Evolutionary conservation across 37 sponge, comb jelly and placozoan species (phyloP).

Genomic region (Geodia barretti): DNA sequence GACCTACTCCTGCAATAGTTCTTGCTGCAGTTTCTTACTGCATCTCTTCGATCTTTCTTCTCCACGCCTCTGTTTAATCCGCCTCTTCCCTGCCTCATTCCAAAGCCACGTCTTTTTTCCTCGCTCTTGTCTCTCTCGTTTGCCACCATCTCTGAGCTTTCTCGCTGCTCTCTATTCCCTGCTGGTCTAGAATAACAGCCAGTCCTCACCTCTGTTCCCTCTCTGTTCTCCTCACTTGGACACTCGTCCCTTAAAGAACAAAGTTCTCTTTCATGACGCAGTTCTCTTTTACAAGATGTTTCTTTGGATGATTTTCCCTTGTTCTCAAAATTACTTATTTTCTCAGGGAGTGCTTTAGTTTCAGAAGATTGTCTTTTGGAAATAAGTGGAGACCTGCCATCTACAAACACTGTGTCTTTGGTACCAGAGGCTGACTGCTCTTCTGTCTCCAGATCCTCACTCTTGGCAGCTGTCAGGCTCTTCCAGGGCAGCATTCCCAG

Average conservation of each 20-base stretch:
- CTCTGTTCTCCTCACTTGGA: too few relatives aligned
- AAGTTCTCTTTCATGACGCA: background rate
- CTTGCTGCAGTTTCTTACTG: too few relatives aligned
- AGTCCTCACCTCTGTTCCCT: too few relatives aligned
- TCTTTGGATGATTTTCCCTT: slow-evolving; percentile 5
- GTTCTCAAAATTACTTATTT: background rate
- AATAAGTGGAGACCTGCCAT: background rate
- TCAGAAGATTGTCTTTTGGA: background rate
- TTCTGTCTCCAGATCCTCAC: background rate
- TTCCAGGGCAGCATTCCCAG: background rate
- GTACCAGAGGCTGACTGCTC: background rate
- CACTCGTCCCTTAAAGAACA: background rate
- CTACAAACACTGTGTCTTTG: background rate
- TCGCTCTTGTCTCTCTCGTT: too few relatives aligned
- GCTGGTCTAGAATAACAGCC: too few relatives aligned
- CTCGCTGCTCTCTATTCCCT: too few relatives aligned
- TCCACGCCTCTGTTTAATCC: too few relatives aligned
- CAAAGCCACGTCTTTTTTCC: too few relatives aligned
- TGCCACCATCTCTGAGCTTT: too few relatives aligned
- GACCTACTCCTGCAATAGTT: too few relatives aligned
- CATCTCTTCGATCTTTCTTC: too few relatives aligned
- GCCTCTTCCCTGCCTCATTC: too few relatives aligned
- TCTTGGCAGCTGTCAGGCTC: background rate
- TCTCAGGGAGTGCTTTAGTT: background rate
- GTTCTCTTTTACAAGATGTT: background rate